Conservation (phyloP, 2,888 invertebrate genomes). For the Spicauda simplicius region DNA sequence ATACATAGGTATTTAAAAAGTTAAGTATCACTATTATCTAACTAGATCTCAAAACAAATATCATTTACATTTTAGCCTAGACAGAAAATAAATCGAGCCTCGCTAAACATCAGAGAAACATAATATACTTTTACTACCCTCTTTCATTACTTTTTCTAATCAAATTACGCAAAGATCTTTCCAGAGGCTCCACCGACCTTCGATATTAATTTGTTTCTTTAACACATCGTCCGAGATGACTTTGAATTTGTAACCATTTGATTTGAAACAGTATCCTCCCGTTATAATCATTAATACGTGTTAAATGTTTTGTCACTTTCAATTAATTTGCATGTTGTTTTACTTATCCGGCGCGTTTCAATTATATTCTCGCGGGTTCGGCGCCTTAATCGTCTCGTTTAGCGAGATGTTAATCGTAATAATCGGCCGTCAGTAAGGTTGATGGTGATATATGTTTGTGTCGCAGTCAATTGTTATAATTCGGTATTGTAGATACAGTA, state of each 20-base stretch:
- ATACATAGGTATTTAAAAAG: too few species aligned
- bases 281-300: constrained; percentile 11
- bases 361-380: constrained; percentile 58
- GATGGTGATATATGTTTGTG: constrained; percentile 31
- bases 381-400: constrained; percentile 54
- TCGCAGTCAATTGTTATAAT: neutral
- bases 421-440: constrained; percentile 38
- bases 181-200: neutral
- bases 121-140: too few species aligned
- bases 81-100: too few species aligned
- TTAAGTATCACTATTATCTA: too few species aligned
- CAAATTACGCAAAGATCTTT: neutral
- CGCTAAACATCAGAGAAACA: too few species aligned
- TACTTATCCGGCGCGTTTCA: constrained; percentile 53
- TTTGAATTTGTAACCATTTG: neutral
- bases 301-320: constrained; percentile 22
- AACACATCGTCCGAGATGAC: constrained; percentile 2
- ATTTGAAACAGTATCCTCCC: constrained; percentile 19
- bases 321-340: constrained; percentile 34
- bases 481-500: neutral
- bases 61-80: too few species aligned
- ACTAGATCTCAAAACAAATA: too few species aligned
- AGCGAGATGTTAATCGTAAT: constrained; percentile 56
- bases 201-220: neutral
- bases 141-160: too few species aligned